phyloP scores from a whole-genome alignment of 2,797 vertebrate genomes.

The Smutsia gigantea region DNA sequence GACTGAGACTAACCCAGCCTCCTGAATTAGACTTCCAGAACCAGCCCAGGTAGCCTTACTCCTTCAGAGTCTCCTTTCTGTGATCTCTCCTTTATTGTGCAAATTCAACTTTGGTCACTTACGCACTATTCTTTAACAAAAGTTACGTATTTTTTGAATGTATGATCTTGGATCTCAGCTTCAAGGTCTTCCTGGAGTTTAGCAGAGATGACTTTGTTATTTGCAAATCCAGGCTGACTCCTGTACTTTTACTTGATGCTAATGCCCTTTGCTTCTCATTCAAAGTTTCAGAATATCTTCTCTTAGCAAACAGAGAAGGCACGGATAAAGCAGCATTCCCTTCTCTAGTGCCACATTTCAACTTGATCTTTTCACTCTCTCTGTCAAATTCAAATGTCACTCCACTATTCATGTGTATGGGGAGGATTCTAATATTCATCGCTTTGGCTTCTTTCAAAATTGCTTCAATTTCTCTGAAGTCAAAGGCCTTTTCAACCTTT shows the following conservation, averaged over 20 bases:
- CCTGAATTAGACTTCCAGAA: conserved; percentile 17
- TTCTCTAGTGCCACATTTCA: conserved; percentile 70
- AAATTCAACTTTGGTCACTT: conserved; percentile 68
- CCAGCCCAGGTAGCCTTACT: neutral
- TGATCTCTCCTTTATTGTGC: conserved; percentile 69
- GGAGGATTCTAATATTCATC: conserved; percentile 70
- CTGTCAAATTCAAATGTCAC: conserved; percentile 83
- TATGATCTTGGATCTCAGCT: conserved; percentile 70
- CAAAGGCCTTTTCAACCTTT: conserved; percentile 74
- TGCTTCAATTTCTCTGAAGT: conserved; percentile 78
- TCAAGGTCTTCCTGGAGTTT: conserved; percentile 72
- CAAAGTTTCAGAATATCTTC: conserved; percentile 73
- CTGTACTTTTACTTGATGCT: conserved; percentile 50
- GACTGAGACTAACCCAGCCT: neutral
- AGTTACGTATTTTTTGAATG: conserved; percentile 66
- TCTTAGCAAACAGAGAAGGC: conserved; percentile 72
- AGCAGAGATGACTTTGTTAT: conserved; percentile 64
- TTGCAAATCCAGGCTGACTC: conserved; percentile 77
- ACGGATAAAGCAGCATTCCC: neutral
- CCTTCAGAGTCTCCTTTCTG: conserved; percentile 45
- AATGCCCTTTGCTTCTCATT: conserved; percentile 80
- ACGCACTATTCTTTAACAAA: conserved; percentile 56
- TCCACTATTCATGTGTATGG: conserved; percentile 75
- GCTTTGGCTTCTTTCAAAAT: conserved; percentile 74
- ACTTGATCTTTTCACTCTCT: conserved; percentile 80